A percentile compares a stretch with the other conserved stretches of the same genome.
Evolutionary conservation across 2,797 vertebrate species (phyloP).

Genomic region (Acrossocheilus wenchowensis): DNA sequence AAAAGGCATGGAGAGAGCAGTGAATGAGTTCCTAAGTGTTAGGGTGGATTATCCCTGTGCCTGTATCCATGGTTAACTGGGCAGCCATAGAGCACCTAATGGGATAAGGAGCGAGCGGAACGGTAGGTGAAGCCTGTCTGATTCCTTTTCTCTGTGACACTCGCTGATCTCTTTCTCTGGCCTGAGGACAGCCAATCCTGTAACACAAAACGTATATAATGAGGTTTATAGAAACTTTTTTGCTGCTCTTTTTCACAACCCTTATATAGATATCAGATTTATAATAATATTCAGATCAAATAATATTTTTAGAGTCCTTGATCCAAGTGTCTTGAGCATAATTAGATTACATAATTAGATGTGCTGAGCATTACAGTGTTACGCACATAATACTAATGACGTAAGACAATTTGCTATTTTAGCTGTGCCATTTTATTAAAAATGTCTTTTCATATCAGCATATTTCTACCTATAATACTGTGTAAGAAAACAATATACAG

Average conservation of each 20-base stretch:
- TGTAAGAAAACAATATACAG: background rate
- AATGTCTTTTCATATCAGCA: background rate
- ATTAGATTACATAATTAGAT: background rate
- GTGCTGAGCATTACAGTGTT: background rate
- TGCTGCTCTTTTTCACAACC: background rate
- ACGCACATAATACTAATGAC: no score
- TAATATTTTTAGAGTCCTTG: background rate
- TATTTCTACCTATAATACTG: background rate
- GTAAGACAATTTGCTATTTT: background rate
- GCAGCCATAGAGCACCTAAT: constrained; percentile 60
- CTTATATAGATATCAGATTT: background rate
- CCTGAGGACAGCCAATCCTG: background rate
- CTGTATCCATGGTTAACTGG: constrained; percentile 53
- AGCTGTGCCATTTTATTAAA: background rate
- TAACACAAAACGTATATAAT: background rate
- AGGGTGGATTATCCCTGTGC: constrained; percentile 57
- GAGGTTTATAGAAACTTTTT: background rate
- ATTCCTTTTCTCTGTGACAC: constrained; percentile 7
- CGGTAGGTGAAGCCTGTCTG: constrained; percentile 39
- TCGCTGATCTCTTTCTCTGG: constrained; percentile 31
- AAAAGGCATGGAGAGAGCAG: constrained; percentile 58
- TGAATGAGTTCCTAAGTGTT: constrained; percentile 46
- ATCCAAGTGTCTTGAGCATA: background rate
- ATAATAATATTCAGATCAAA: no score
- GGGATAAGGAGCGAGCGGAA: constrained; percentile 56